A percentile compares a stretch with the other conserved stretches of the same genome.
These are phyloP conservation scores for Opisthocomus hoazin DNA, from an alignment of 2,113 vertebrate genomes.

Conservation along the genomic window DNA sequence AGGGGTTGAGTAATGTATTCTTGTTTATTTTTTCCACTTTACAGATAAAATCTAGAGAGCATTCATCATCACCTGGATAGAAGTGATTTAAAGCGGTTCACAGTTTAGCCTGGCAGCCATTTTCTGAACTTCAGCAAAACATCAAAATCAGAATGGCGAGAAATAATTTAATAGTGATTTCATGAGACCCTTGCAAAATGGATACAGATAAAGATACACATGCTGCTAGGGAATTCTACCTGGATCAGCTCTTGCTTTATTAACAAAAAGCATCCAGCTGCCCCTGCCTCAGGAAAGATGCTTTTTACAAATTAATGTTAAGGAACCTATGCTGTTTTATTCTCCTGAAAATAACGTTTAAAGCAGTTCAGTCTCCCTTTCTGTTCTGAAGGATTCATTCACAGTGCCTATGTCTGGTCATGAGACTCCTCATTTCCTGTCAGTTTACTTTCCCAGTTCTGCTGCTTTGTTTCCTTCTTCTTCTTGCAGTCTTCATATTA, in stretches of 20 bases:
- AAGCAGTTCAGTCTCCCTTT: neutral
- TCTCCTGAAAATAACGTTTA: neutral
- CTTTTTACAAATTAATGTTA: neutral
- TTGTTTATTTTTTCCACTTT: slow-evolving; percentile 46
- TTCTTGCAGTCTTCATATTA: neutral
- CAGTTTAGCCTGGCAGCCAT: slow-evolving; percentile 15
- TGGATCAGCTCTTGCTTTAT: neutral
- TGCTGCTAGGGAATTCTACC: neutral
- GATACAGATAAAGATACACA: neutral
- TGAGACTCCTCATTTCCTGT: neutral
- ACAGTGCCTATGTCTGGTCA: neutral
- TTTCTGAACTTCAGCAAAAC: slow-evolving; percentile 15
- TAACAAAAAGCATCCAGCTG: neutral
- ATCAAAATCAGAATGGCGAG: neutral
- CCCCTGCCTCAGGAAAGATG: neutral
- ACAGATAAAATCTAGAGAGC: slow-evolving; percentile 45
- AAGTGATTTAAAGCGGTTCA: slow-evolving; percentile 28
- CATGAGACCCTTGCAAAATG: neutral
- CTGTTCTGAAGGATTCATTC: neutral
- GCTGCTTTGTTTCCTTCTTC: neutral
- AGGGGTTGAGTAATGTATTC: slow-evolving; percentile 31
- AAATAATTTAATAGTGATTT: neutral
- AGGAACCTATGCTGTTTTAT: neutral
- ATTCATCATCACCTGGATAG: slow-evolving; percentile 25
- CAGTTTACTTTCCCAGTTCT: neutral